Conservation (phyloP, 2,888 invertebrate genomes). For the Melinaea menophilus region DNA sequence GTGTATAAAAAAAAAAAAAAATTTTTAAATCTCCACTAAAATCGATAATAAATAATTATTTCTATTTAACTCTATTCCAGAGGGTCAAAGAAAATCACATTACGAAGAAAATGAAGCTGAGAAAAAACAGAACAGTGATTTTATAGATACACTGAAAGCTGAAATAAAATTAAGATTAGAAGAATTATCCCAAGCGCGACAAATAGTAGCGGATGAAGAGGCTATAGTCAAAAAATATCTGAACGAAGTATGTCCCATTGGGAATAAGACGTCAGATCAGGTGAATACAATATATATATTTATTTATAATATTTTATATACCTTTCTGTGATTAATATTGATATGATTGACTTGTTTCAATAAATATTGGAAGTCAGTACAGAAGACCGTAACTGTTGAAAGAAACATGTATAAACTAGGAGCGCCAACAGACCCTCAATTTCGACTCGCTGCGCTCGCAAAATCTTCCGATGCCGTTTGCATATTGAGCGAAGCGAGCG, state of each 20-base stretch:
- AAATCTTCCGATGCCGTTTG: no score
- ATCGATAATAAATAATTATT: neutral
- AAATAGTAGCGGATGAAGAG: conserved; percentile 70
- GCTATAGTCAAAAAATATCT: conserved; percentile 67
- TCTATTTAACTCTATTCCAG: conserved; percentile 55
- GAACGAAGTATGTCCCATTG: conserved; percentile 64
- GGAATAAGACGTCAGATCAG: conserved; percentile 65
- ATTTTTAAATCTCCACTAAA: neutral
- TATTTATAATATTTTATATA: neutral
- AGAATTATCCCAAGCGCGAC: conserved; percentile 77
- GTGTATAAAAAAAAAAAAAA: conserved; percentile 33
- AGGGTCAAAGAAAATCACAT: conserved; percentile 90
- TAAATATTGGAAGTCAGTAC: no score
- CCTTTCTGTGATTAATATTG: neutral
- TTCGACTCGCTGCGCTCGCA: no score
- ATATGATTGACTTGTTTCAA: no score
- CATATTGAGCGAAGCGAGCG: no score
- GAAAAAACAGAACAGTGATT: conserved; percentile 83
- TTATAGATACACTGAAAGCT: conserved; percentile 84
- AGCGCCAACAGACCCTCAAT: no score
- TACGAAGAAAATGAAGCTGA: conserved; percentile 89
- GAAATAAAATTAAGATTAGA: conserved; percentile 81
- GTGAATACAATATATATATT: conserved; percentile 37
- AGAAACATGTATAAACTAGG: no score
- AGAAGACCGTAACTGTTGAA: no score